Percentiles rank a stretch among this genome's conserved stretches.
Conservation (phyloP, 2,888 invertebrate genomes). For the Nysson spinosus region DNA sequence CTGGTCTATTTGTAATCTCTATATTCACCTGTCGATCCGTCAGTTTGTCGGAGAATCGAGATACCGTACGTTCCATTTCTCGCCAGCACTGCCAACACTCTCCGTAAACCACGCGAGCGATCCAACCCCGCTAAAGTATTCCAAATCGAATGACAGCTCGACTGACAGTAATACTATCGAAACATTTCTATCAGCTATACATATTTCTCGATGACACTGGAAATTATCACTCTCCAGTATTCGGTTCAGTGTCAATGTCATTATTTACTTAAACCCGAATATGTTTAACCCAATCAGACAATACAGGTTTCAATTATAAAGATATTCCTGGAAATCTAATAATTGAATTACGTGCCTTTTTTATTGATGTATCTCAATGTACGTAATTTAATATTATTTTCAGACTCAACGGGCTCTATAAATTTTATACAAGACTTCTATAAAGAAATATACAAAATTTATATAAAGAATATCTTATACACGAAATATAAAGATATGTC, state of each 20-base stretch:
- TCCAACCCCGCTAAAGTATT: conserved; percentile 2
- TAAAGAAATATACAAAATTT: too few relatives aligned
- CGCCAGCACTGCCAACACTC: conserved; percentile 48
- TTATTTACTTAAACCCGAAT: too few relatives aligned
- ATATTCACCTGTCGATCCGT: conserved; percentile 64
- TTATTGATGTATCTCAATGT: too few relatives aligned
- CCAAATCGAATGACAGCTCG: conserved; percentile 28
- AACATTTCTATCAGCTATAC: conserved; percentile 4
- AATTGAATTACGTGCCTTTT: too few relatives aligned
- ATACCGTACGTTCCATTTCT: conserved; percentile 57
- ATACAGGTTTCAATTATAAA: too few relatives aligned
- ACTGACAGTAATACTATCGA: conserved; percentile 50
- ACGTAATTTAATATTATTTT: too few relatives aligned
- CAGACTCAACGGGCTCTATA: too few relatives aligned
- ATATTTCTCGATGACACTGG: conserved; percentile 22
- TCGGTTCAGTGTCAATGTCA: conserved; percentile 5
- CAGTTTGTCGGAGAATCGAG: conserved; percentile 49
- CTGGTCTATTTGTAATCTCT: conserved; percentile 57
- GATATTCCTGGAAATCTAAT: too few relatives aligned
- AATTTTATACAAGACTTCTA: too few relatives aligned
- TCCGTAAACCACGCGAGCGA: conserved; percentile 34
- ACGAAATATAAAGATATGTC: too few relatives aligned
- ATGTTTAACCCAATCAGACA: too few relatives aligned
- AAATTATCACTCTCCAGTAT: conserved; percentile 23
- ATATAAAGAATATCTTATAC: too few relatives aligned